Percentiles rank a stretch among this genome's conserved stretches.
Evolutionary conservation across 2,888 invertebrate species (phyloP).

Genomic region (Zaprionus bogoriensis): DNA sequence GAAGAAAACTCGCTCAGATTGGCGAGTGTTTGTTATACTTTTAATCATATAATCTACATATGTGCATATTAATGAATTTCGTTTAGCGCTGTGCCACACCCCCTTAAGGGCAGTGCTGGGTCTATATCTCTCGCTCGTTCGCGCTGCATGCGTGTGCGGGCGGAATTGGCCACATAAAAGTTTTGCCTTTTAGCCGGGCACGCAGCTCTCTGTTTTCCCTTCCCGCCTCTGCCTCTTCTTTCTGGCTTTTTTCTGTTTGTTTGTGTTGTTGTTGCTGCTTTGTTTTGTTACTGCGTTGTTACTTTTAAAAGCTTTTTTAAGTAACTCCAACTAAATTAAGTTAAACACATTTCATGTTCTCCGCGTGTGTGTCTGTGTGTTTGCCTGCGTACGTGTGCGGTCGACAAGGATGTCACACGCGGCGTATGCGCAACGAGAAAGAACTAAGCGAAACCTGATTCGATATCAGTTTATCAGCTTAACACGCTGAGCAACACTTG

Average conservation of each 20-base stretch:
- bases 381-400: not conserved
- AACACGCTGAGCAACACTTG: not conserved
- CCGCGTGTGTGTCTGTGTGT: conserved; percentile 4
- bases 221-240: not conserved
- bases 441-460: not conserved
- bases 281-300: conserved; percentile 28
- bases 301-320: conserved; percentile 76
- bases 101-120: not conserved
- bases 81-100: not conserved
- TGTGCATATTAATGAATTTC: conserved; percentile 69
- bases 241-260: conserved; percentile 1
- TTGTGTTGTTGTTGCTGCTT: conserved; percentile 15
- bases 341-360: conserved; percentile 54
- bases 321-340: conserved; percentile 73
- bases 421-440: conserved; percentile 30
- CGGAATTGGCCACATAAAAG: conserved; percentile 27
- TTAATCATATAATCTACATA: conserved; percentile 74
- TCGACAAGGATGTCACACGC: conserved; percentile 11
- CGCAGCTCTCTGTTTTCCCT: conserved; percentile 1
- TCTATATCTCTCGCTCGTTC: not conserved
- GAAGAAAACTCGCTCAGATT: too few species aligned
- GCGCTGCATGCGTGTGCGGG: not conserved
- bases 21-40: conserved; percentile 40
- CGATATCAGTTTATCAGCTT: not conserved
- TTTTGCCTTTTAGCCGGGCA: conserved; percentile 20